Evolutionary conservation across 2,797 vertebrate genomes (phyloP).

Genomic region (Urocyon cinereoargenteus): DNA sequence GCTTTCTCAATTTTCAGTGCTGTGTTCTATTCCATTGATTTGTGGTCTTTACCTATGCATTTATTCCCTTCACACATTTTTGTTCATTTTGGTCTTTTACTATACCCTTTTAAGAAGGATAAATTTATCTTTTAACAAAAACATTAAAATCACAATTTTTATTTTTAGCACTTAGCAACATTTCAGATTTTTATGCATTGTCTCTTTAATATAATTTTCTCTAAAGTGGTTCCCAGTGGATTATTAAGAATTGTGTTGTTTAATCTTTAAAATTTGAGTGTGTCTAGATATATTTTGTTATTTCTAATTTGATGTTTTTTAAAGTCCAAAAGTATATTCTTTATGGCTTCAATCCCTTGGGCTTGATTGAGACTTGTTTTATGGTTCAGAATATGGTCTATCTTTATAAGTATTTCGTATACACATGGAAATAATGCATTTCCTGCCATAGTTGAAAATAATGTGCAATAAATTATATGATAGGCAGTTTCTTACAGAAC

Average conservation of each 20-base stretch:
- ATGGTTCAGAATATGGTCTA: neutral
- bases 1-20: neutral
- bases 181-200: neutral
- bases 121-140: conserved; percentile 8
- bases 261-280: neutral
- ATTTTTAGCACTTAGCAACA: neutral
- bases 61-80: neutral
- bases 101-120: neutral
- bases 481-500: neutral
- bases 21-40: neutral
- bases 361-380: neutral
- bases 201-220: neutral
- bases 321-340: neutral
- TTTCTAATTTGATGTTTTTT: neutral
- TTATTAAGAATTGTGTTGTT: neutral
- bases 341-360: neutral
- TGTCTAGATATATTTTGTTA: neutral
- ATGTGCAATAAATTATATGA: neutral
- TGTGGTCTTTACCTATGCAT: neutral
- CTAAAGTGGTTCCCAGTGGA: neutral
- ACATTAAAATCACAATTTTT: neutral
- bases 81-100: neutral
- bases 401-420: neutral
- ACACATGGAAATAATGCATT: neutral
- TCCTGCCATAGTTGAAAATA: neutral